A percentile compares a stretch with the other conserved stretches of the same genome.
These are phyloP conservation scores for Odobenus rosmarus DNA, from an alignment of 2,113 vertebrate species.

Conservation along the genomic window DNA sequence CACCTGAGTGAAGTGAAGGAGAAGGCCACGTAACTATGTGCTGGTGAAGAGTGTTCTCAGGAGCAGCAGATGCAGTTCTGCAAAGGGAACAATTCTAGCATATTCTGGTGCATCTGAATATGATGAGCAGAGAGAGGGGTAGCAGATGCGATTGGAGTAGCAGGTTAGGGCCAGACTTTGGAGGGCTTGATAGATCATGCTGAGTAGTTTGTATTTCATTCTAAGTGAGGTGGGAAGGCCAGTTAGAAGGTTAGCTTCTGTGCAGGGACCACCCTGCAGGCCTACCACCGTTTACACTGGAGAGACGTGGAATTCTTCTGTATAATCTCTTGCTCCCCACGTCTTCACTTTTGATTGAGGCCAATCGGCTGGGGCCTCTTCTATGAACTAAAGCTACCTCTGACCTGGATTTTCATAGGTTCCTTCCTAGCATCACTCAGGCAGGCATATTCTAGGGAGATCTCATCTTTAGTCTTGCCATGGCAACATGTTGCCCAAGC, in stretches of 20 bases:
- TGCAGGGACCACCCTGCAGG: neutral
- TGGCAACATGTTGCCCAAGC: neutral
- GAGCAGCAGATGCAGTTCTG: neutral
- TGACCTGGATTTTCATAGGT: neutral
- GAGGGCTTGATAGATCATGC: neutral
- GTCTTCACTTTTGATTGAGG: neutral
- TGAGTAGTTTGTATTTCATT: neutral
- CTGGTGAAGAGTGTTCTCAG: neutral
- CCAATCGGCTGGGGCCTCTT: neutral
- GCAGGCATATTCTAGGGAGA: neutral
- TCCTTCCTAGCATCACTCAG: neutral
- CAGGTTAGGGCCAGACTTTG: neutral
- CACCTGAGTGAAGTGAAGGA: neutral
- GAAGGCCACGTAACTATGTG: accelerated
- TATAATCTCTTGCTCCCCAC: neutral
- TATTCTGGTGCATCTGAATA: neutral
- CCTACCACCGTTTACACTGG: neutral
- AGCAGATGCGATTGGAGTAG: neutral
- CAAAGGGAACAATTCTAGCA: neutral
- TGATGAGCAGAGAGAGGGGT: neutral
- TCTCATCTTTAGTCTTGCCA: neutral
- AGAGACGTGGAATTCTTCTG: neutral
- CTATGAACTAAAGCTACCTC: neutral
- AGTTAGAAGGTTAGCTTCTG: neutral
- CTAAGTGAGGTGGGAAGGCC: neutral